Evolutionary conservation across 1,140 invertebrate species (phyloP), one percentile per base, ranked within the genome.

Genomic region (Maniola jurtina): DNA sequence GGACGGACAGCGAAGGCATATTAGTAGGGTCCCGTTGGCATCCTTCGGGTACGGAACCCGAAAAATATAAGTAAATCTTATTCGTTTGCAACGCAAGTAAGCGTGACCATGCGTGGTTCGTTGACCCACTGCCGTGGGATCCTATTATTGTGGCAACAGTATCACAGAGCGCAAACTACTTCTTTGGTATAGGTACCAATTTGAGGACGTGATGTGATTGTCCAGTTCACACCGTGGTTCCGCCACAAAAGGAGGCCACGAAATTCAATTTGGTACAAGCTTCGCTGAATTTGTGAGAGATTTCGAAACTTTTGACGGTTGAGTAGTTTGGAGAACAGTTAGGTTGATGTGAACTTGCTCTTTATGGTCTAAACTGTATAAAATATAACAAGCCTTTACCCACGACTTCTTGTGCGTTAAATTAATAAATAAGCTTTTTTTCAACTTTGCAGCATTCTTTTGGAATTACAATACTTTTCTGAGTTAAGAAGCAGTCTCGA

Each of bases 81-180:
- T 78, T 77, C 73, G 77, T 66, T 77, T 66, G 71, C 52, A 64
- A 56, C 56, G 68, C 75, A 73, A 77, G 79, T 68, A 75, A 71
- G 66, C 82, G 78, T 84, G 76, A 83, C 76, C 76, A 80, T 75
- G 54, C 78, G 66, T 78, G 75, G 73, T 79, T 75, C 83, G 68
- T 67, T 55, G 48, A 70, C 77, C 48, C 15, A 10, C 15, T 5
- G 10, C 10, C 79, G 83, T 84, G 81, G 78, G 83, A 87, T 78
- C 63, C 64, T 70, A 73, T 76, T 73, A 81, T 80, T 87, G 80
- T 80, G 72, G 70, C 84, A 84, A 85, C 84, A 75, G 79, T 81
- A 83, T 72, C 70, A 61, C 67, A 70, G 63, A 58, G 73, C 64
- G 75, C 68, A 81, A 76, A 80, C 75, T 72, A 74, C 61, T 75